Percentiles rank a stretch among this genome's conserved stretches.
Evolutionary conservation across 2,113 vertebrate species (phyloP).

Genomic region (Eretmochelys imbricata): DNA sequence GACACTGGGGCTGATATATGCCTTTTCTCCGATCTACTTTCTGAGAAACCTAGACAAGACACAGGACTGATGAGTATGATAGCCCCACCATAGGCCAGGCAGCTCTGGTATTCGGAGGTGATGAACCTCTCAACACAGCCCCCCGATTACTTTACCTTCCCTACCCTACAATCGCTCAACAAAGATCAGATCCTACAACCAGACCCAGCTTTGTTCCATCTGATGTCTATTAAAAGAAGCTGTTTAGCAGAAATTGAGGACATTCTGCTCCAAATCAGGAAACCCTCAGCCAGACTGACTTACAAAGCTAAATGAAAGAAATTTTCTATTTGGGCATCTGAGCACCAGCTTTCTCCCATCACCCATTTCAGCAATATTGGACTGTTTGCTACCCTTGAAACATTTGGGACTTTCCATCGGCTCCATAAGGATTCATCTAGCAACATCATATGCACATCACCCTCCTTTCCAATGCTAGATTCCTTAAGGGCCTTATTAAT

Average conservation of each 20-base stretch:
- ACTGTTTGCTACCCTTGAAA: background rate
- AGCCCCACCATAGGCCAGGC: too few species aligned
- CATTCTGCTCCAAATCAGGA: background rate
- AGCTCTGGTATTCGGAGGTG: too few species aligned
- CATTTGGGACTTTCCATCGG: background rate
- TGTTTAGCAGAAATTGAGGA: background rate
- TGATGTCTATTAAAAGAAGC: background rate
- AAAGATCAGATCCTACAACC: too few species aligned
- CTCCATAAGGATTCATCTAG: background rate
- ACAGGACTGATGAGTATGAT: background rate
- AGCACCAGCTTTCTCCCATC: background rate
- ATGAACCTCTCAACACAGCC: too few species aligned
- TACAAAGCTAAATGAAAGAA: background rate
- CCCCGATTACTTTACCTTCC: too few species aligned
- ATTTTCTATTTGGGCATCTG: background rate
- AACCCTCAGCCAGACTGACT: background rate
- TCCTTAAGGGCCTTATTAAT: background rate
- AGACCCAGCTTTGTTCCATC: background rate
- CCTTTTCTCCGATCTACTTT: background rate
- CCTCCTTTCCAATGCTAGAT: background rate
- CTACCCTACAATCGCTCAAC: too few species aligned
- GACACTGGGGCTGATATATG: background rate
- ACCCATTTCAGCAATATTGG: background rate
- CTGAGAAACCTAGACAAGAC: background rate
- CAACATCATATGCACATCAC: background rate